Conservation (phyloP, 2,113 vertebrate species). For the Camelus dromedarius region DNA sequence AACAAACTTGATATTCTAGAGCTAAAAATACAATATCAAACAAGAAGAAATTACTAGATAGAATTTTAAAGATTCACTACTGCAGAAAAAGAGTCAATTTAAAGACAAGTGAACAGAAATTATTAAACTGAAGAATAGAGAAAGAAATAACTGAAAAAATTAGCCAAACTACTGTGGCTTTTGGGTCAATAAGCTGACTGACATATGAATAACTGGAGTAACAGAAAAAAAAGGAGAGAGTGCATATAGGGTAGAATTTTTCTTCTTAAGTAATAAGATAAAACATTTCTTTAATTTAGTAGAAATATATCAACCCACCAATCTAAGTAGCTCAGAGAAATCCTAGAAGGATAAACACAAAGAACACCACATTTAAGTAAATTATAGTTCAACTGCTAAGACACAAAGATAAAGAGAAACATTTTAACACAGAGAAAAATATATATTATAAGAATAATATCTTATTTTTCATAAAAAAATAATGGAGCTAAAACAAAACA, state of each 20-base stretch:
- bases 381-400: not conserved
- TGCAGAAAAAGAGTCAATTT: not conserved
- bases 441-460: not conserved
- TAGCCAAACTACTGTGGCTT: not conserved
- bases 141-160: not conserved
- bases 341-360: not conserved
- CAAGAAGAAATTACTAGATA: not conserved
- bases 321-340: not conserved
- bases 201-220: not conserved
- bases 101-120: slow-evolving; percentile 19
- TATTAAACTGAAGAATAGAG: not conserved
- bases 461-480: not conserved
- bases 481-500: not conserved
- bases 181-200: not conserved
- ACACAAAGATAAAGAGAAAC: not conserved
- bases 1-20: not conserved
- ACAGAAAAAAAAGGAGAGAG: not conserved
- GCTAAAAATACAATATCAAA: slow-evolving; percentile 12
- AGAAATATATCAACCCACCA: not conserved
- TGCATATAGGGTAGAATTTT: not conserved
- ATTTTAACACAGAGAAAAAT: not conserved
- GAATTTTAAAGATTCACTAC: not conserved
- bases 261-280: not conserved
- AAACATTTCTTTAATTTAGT: not conserved
- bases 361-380: not conserved